Evolutionary conservation across 2,113 vertebrate genomes (phyloP).

Genomic region (Pao palembangensis): DNA sequence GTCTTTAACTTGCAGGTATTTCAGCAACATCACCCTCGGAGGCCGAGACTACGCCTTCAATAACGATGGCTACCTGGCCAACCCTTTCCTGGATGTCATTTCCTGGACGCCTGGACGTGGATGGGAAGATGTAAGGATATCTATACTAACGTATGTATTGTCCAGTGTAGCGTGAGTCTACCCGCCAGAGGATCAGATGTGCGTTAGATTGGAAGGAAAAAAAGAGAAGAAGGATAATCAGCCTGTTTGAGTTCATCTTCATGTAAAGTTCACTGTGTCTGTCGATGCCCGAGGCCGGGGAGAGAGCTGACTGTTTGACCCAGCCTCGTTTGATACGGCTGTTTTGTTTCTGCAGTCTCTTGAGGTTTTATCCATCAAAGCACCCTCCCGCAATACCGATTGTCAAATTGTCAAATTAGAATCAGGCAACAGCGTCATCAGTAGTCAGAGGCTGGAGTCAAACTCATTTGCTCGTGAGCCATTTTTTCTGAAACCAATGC

Average conservation of each 20-base stretch:
- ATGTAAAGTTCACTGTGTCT: conserved; percentile 50
- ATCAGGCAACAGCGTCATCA: conserved; percentile 15
- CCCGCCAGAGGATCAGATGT: conserved; percentile 7
- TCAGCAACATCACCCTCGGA: conserved; percentile 91
- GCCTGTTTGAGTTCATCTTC: conserved; percentile 39
- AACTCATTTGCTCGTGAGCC: conserved; percentile 6
- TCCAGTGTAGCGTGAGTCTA: no score
- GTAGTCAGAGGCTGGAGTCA: conserved; percentile 4
- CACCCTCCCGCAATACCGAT: background rate
- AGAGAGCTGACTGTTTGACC: conserved; percentile 48
- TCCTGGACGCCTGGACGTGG: conserved; percentile 86
- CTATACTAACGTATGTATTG: conserved; percentile 1
- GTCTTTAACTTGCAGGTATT: conserved; percentile 77
- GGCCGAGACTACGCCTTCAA: conserved; percentile 92
- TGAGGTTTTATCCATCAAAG: background rate
- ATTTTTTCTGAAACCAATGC: conserved; percentile 17
- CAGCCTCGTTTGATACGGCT: conserved; percentile 18
- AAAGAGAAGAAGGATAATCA: conserved; percentile 27
- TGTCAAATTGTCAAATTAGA: background rate
- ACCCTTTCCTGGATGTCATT: conserved; percentile 90
- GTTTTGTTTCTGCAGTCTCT: conserved; percentile 27
- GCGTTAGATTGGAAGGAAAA: conserved; percentile 19
- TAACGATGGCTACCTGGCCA: conserved; percentile 88
- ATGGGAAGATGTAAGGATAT: conserved; percentile 91
- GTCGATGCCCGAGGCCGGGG: conserved; percentile 32